Percentiles rank a stretch among this genome's conserved stretches.
Evolutionary conservation across 1,140 invertebrate species (phyloP).

Genomic region (Drosophila prosaltans): DNA sequence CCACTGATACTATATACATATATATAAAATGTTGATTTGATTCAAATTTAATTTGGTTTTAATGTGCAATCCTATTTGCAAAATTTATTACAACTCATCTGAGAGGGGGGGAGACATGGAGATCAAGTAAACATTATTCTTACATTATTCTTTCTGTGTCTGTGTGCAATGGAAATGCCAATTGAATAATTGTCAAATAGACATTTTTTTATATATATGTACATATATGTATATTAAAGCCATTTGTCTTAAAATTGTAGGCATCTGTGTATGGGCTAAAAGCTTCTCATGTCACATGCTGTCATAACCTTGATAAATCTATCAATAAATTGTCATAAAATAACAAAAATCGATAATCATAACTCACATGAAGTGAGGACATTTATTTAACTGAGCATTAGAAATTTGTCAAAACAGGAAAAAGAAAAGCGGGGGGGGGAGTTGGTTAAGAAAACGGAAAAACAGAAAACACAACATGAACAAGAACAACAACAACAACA

Average conservation of each 20-base stretch:
- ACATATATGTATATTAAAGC: no score
- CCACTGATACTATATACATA: background rate
- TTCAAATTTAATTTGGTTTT: background rate
- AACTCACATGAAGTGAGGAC: conserved; percentile 14
- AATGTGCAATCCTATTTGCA: background rate
- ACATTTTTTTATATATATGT: no score
- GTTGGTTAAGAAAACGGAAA: background rate
- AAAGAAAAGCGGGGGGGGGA: background rate
- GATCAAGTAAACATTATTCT: background rate
- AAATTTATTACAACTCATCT: background rate
- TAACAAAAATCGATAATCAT: conserved; percentile 16
- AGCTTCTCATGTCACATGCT: conserved; percentile 6
- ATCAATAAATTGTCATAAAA: conserved; percentile 19
- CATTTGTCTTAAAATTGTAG: no score
- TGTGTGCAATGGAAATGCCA: no score
- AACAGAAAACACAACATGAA: background rate
- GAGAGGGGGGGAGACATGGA: no score
- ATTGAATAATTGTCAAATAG: no score
- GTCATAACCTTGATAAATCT: conserved; percentile 15
- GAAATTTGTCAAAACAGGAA: conserved; percentile 13
- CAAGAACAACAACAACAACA: background rate
- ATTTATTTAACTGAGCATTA: conserved; percentile 14
- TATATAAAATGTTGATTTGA: background rate
- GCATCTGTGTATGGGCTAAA: background rate
- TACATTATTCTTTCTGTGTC: background rate